Evolutionary conservation across 2,888 invertebrate species (phyloP), one percentile per base, ranked within the genome.

Genomic region (Digitonthophagus gazella): DNA sequence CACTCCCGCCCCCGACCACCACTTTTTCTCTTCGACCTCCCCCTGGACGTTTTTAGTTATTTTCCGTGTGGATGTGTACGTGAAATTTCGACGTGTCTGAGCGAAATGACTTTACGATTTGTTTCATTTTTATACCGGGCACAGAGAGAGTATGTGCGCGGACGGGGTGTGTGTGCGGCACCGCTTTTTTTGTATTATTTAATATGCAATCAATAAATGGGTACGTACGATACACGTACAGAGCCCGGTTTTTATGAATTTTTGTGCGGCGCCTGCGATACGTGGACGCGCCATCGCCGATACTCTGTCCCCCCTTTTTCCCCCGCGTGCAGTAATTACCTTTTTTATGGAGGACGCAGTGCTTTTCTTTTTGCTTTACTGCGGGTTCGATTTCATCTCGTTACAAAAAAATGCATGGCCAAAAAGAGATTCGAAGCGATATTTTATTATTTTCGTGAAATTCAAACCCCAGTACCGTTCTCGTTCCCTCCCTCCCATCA

Each of bases 31-130:
- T 61, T 18, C 61, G n/a, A 18, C 61, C 61, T 20, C 18, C 61
- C 61, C 18, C 61, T 61, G 67, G 66, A 44, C 72, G 73, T 78
- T 78, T 67, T 76, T 74, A 74, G 75, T 76, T 76, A 75, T 78
- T 79, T 78, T 77, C 61, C 61, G 61, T 61, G 61, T 61, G 61
- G 61, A 61, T 76, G 77, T 77, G 77, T 79, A 78, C 77, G 78
- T 80, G 78, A 77, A 80, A 80, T 80, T 80, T 79, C 79, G 76
- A 78, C 77, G 78, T 77, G 75, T 79, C 79, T 79, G 78, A 80
- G 78, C 79, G 78, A 78, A 81, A 80, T 78, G 79, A 80, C 80
- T 80, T 79, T 80, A 78, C 79, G 79, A 80, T 80, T 78, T 79
- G 80, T 78, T 80, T 79, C 71, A 78, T 77, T 80, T 79, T 78